Percentiles rank a stretch among this genome's conserved stretches.
Evolutionary conservation across 1,140 invertebrate species (phyloP).

Genomic region (Drosophila simulans): DNA sequence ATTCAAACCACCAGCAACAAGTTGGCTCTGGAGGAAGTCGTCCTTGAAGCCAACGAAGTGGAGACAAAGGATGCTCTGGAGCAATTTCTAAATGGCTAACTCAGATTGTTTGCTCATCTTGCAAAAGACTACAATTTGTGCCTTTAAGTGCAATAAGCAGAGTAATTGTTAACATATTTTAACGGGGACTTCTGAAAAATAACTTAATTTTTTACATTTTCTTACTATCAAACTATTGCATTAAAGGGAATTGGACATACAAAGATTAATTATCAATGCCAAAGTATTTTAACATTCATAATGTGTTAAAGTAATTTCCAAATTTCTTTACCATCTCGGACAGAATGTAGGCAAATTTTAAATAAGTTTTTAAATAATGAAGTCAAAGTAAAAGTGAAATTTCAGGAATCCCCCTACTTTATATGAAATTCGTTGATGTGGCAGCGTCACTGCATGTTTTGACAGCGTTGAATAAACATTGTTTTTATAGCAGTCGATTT

Average conservation of each 20-base stretch:
- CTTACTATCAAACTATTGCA: background rate
- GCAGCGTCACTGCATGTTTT: slow-evolving; percentile 7
- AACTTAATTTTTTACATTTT: too few species aligned
- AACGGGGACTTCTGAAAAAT: background rate
- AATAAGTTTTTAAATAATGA: too few species aligned
- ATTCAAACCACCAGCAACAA: slow-evolving; percentile 54
- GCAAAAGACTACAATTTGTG: slow-evolving; percentile 22
- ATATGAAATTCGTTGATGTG: slow-evolving; percentile 7
- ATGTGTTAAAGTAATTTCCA: background rate
- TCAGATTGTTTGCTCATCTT: background rate
- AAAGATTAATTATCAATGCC: background rate
- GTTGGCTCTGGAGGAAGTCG: slow-evolving; percentile 86
- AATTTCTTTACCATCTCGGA: background rate
- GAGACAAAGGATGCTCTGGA: slow-evolving; percentile 85
- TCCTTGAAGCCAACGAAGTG: slow-evolving; percentile 84
- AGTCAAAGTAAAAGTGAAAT: background rate
- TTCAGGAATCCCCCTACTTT: background rate
- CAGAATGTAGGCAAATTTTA: too few species aligned
- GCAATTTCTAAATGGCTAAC: slow-evolving; percentile 86
- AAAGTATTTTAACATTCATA: background rate
- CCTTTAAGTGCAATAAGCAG: slow-evolving; percentile 49
- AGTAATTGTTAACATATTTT: slow-evolving; percentile 18
- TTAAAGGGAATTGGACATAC: background rate
- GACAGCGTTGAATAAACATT: slow-evolving; percentile 3
- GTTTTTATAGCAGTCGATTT: slow-evolving; percentile 2